These are phyloP conservation scores for Lysiphlebus fabarum DNA, from an alignment of 1,140 invertebrate species.

Conservation along the genomic window DNA sequence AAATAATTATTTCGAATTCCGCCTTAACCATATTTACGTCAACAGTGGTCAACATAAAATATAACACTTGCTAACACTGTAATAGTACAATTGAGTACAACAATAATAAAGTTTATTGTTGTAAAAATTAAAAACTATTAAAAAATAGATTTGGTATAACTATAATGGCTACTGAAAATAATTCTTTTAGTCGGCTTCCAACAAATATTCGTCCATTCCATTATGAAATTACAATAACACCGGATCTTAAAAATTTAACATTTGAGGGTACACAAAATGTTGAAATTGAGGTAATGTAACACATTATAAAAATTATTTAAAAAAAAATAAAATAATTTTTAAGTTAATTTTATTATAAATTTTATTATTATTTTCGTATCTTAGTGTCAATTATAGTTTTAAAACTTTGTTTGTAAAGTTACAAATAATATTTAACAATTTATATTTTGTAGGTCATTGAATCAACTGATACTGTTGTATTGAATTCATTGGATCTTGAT, in stretches of 20 bases:
- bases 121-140: too few relatives aligned
- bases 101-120: too few relatives aligned
- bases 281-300: slow-evolving; percentile 68
- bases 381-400: slow-evolving; percentile 32
- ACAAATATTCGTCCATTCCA: slow-evolving; percentile 72
- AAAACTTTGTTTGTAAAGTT: neutral
- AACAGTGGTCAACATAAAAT: too few relatives aligned
- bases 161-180: slow-evolving; percentile 58
- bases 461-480: slow-evolving; percentile 66
- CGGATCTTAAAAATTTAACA: slow-evolving; percentile 75
- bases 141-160: neutral
- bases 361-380: too few relatives aligned
- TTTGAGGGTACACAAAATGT: slow-evolving; percentile 79
- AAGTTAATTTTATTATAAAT: too few relatives aligned
- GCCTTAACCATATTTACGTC: too few relatives aligned
- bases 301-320: too few relatives aligned
- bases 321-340: too few relatives aligned
- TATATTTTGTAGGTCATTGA: slow-evolving; percentile 64
- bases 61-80: too few relatives aligned
- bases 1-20: too few relatives aligned
- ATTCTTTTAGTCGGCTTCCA: slow-evolving; percentile 78
- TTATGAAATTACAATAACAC: slow-evolving; percentile 76
- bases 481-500: slow-evolving; percentile 78
- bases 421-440: neutral
- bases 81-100: too few relatives aligned